Evolutionary conservation across 2,113 vertebrate genomes (phyloP).

Genomic region (Lasiurus borealis): DNA sequence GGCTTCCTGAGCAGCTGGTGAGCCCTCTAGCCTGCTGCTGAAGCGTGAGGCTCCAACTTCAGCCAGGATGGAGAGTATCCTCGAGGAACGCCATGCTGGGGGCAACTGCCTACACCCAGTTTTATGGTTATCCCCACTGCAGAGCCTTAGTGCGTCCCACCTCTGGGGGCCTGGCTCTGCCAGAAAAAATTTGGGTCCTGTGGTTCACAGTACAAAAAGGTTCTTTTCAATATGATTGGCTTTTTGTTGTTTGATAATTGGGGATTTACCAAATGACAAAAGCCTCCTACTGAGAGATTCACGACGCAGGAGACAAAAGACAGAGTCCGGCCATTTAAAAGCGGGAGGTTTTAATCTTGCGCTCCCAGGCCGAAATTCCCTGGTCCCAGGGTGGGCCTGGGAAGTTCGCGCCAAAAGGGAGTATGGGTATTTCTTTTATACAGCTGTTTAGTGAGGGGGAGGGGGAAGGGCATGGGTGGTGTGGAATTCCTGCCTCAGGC

Average conservation of each 20-base stretch:
- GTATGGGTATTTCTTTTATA: too few species aligned
- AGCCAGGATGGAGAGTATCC: neutral
- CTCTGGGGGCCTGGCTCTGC: constrained; percentile 73
- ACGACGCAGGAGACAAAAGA: too few species aligned
- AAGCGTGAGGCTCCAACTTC: neutral
- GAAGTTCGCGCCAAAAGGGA: too few species aligned
- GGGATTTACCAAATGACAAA: constrained; percentile 28
- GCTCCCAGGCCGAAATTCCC: too few species aligned
- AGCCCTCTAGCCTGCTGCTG: neutral
- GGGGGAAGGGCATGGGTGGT: too few species aligned
- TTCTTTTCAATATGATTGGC: neutral
- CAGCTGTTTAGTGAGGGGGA: too few species aligned
- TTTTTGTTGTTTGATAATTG: neutral
- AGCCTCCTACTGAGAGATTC: neutral
- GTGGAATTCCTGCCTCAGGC: too few species aligned
- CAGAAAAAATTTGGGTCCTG: constrained; percentile 72
- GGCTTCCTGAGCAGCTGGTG: neutral
- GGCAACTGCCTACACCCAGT: neutral
- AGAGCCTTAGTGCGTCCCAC: constrained; percentile 75
- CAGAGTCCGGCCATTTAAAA: too few species aligned
- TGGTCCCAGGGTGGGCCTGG: too few species aligned
- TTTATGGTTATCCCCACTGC: neutral
- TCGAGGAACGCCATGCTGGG: neutral
- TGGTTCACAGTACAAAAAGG: constrained; percentile 65
- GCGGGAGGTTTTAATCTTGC: too few species aligned